Evolutionary conservation across 23 tunicate genomes (phyloP), one percentile per base, ranked within the genome.

Genomic region (Trididemnum clinides): DNA sequence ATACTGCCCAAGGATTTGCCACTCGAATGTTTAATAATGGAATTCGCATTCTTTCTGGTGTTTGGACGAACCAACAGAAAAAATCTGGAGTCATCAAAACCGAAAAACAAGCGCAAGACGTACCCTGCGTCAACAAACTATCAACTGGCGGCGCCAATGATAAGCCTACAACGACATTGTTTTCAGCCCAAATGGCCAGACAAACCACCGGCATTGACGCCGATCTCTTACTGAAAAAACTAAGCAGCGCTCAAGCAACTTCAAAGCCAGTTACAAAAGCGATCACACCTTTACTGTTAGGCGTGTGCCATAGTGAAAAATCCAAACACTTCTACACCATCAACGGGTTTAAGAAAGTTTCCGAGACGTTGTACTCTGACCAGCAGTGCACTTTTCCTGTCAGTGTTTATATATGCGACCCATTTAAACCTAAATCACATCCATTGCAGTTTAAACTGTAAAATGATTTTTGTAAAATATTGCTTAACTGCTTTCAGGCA

Each of bases 1-100:
- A 74, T 27, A 18, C 88, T 15, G 54, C 81, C 39, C 71, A 77
- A 33, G 93, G 93, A 63, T 2, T 74, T 3, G 88, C 12, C 7
- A 66, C 37, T 15, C 12, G 22, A 5, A 6, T 5, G 37, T 66
- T 66, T 66, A 37, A 66, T 6, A 31, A 66, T 29, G 37, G 75
- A 5, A 3, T 66, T 2, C 7, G 31, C 2, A 2, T 66, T 6
- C 7, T 66, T 29, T 66, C 75, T 29, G 66, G 22, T 19, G 66
- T 28, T 10, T 59, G 25, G 23, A 44, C 54, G 12, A 44, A 44
- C 12, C 54, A 7, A 15, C 54, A 10, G 12, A 44, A 44, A 15
- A 59, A 59, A 59, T 19, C 20, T 59, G 20, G 27, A 19, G 20
- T 28, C 25, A 15, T 28, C 20, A 59, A 59, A n/a, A 10, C 22